Evolutionary conservation across 2,888 invertebrate genomes (phyloP).

Genomic region (Agrilus biguttatus): DNA sequence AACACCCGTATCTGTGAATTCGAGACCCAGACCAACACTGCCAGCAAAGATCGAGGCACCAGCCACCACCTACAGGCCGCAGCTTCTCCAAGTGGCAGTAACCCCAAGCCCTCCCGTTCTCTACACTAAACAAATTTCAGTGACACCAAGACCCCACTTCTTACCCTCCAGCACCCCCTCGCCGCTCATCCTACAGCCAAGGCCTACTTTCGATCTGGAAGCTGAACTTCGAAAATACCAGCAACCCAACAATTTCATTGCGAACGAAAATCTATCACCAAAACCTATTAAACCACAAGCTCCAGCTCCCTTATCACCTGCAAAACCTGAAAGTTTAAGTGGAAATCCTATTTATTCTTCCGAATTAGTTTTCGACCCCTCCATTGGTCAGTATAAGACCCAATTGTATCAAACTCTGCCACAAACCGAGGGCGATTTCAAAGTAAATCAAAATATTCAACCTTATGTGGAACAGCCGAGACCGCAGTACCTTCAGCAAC

Average conservation of each 20-base stretch:
- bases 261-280: conserved; percentile 31
- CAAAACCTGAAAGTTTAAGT: conserved; percentile 20
- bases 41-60: conserved; percentile 38
- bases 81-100: conserved; percentile 40
- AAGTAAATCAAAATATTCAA: conserved; percentile 58
- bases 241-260: conserved; percentile 44
- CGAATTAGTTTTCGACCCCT: conserved; percentile 61
- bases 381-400: conserved; percentile 64
- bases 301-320: conserved; percentile 27
- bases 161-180: conserved; percentile 23
- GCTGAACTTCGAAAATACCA: conserved; percentile 64
- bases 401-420: conserved; percentile 63
- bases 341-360: conserved; percentile 61
- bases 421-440: conserved; percentile 56
- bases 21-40: conserved; percentile 40
- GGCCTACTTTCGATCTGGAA: conserved; percentile 47
- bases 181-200: conserved; percentile 19
- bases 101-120: conserved; percentile 37
- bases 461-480: conserved; percentile 51
- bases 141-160: conserved; percentile 21
- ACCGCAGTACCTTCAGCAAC: conserved; percentile 32
- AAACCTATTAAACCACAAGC: conserved; percentile 21
- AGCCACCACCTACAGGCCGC: conserved; percentile 53
- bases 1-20: conserved; percentile 42
- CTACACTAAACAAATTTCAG: conserved; percentile 24